Conservation (phyloP, 2,797 vertebrate genomes). For the Dicrostonyx torquatus region DNA sequence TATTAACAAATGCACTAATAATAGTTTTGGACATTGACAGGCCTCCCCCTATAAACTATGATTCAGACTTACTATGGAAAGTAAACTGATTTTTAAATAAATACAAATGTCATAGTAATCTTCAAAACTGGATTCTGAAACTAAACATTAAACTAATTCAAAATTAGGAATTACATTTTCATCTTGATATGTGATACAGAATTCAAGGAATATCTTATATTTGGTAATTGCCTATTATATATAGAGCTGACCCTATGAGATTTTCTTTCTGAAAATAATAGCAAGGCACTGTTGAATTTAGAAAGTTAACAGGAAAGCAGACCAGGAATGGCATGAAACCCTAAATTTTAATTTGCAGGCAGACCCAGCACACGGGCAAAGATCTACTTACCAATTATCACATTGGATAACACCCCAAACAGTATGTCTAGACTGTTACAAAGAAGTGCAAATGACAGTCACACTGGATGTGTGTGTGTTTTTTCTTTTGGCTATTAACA, state of each 20-base stretch:
- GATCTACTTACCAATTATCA: constrained; percentile 80
- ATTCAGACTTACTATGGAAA: constrained; percentile 53
- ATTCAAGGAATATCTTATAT: constrained; percentile 55
- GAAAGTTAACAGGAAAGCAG: constrained; percentile 62
- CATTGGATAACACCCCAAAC: constrained; percentile 72
- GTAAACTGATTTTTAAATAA: constrained; percentile 74
- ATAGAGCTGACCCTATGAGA: constrained; percentile 46
- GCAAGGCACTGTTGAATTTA: constrained; percentile 68
- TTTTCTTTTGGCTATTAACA: constrained; percentile 53
- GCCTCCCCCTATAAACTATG: constrained; percentile 51
- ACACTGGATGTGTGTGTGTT: constrained; percentile 63
- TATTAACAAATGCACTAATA: constrained; percentile 16
- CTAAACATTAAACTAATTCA: constrained; percentile 52
- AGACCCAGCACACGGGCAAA: constrained; percentile 42
- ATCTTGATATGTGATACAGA: constrained; percentile 47
- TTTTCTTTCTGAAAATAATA: constrained; percentile 57
- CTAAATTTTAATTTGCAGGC: constrained; percentile 74
- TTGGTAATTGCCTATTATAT: constrained; percentile 60
- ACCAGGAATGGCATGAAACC: constrained; percentile 65
- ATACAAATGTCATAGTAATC: constrained; percentile 47
- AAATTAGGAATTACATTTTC: constrained; percentile 67
- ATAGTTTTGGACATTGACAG: constrained; percentile 38
- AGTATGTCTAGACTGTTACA: constrained; percentile 76
- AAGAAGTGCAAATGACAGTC: constrained; percentile 75
- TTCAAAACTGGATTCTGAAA: constrained; percentile 61